Evolutionary conservation across 2,113 vertebrate species (phyloP).

Genomic region (Nycticryphes semicollaris): DNA sequence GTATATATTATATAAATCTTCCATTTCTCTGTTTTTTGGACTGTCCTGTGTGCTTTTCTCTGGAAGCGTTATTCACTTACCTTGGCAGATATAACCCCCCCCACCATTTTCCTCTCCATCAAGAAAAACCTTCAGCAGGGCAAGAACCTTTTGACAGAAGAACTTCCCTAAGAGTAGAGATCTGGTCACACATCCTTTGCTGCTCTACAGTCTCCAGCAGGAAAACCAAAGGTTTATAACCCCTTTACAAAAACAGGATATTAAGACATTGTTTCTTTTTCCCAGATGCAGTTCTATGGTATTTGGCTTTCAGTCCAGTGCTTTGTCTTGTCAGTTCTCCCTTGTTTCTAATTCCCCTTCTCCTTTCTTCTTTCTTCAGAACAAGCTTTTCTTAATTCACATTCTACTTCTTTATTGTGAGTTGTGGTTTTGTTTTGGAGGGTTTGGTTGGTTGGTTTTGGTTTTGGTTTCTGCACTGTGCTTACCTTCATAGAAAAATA

Average conservation of each 20-base stretch:
- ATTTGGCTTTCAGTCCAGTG: not conserved
- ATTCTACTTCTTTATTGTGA: not conserved
- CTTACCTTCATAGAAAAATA: not conserved
- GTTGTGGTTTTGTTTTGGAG: not conserved
- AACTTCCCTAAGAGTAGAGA: not conserved
- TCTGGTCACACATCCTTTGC: not conserved
- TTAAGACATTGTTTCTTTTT: not conserved
- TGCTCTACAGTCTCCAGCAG: not conserved
- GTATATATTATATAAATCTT: not conserved
- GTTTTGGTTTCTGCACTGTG: not conserved
- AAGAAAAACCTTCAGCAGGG: not conserved
- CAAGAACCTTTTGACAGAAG: not conserved
- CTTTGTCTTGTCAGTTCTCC: not conserved
- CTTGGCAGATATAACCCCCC: not conserved
- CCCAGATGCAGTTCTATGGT: not conserved
- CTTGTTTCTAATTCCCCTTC: not conserved
- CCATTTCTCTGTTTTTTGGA: not conserved
- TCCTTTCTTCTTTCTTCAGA: not conserved
- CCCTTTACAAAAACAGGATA: not conserved
- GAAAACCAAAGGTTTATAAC: not conserved
- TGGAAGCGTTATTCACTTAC: not conserved
- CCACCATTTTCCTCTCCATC: not conserved
- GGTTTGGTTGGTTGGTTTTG: not conserved
- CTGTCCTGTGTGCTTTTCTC: not conserved
- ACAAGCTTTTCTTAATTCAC: not conserved